Evolutionary conservation across 2,888 invertebrate species (phyloP).

Genomic region (Strigamia transsilvanica): DNA sequence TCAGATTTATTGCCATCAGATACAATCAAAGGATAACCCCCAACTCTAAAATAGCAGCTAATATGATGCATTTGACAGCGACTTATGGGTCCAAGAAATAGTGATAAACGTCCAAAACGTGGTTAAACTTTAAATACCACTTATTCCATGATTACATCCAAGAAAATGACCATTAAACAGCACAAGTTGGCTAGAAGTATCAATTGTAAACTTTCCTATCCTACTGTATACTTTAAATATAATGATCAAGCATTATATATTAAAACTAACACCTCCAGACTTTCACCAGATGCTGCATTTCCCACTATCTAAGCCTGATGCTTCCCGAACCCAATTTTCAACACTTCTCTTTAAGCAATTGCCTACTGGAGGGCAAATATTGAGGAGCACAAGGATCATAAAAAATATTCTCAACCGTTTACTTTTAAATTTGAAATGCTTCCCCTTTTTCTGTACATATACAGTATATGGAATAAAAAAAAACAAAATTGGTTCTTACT

Average conservation of each 20-base stretch:
- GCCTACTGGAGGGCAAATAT: slow-evolving; percentile 33
- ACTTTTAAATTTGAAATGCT: slow-evolving; percentile 10
- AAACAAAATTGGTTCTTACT: background rate
- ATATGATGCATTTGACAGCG: slow-evolving; percentile 29
- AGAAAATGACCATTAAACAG: background rate
- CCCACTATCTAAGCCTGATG: slow-evolving; percentile 41
- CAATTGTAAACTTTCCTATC: background rate
- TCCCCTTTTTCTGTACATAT: background rate
- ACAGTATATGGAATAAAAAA: background rate
- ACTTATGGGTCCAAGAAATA: slow-evolving; percentile 8
- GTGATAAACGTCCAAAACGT: background rate
- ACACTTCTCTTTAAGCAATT: slow-evolving; percentile 48
- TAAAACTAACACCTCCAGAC: slow-evolving; percentile 20
- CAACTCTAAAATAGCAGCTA: slow-evolving; percentile 31
- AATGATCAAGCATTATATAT: slow-evolving; percentile 41
- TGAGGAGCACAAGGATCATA: slow-evolving; percentile 9
- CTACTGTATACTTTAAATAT: background rate
- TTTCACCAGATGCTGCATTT: slow-evolving; percentile 4
- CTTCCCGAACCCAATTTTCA: slow-evolving; percentile 40
- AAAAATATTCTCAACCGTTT: slow-evolving; percentile 23
- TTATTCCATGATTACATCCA: background rate
- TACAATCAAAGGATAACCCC: slow-evolving; percentile 45
- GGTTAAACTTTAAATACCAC: background rate
- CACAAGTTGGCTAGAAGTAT: slow-evolving; percentile 6
- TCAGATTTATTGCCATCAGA: slow-evolving; percentile 49